These are phyloP conservation scores for Patella depressa DNA, from an alignment of 2,888 invertebrate species.

Conservation along the genomic window DNA sequence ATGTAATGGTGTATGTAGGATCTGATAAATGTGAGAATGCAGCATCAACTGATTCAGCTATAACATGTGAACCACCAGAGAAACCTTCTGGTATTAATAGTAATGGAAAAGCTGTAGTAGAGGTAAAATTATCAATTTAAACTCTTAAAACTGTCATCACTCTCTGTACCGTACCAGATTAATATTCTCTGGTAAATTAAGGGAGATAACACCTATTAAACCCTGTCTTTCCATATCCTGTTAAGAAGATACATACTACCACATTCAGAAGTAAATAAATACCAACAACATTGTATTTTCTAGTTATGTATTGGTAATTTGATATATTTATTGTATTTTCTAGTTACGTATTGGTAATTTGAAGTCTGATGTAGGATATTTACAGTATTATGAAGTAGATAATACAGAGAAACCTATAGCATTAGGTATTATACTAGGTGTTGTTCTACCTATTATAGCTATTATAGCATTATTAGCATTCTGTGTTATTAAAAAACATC, in stretches of 20 bases:
- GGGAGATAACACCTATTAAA: no score
- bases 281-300: background rate
- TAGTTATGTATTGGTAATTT: background rate
- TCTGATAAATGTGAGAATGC: slow-evolving; percentile 47
- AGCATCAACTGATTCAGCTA: slow-evolving; percentile 46
- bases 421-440: slow-evolving; percentile 64
- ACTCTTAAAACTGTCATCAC: no score
- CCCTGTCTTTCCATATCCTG: no score
- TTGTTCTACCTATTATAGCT: slow-evolving; percentile 62
- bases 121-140: slow-evolving; percentile 37
- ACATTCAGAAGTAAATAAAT: no score
- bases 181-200: no score
- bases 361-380: slow-evolving; percentile 49
- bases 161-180: no score
- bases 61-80: slow-evolving; percentile 57
- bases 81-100: slow-evolving; percentile 49
- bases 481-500: slow-evolving; percentile 61
- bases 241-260: no score
- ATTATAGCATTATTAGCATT: slow-evolving; percentile 61
- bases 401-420: slow-evolving; percentile 54
- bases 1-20: slow-evolving; percentile 58
- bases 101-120: slow-evolving; percentile 54
- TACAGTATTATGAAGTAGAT: slow-evolving; percentile 51
- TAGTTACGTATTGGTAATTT: slow-evolving; percentile 60
- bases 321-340: background rate